Base-by-base conservation (phyloP, 1,140 invertebrate species). In the Bombus affinis region DNA sequence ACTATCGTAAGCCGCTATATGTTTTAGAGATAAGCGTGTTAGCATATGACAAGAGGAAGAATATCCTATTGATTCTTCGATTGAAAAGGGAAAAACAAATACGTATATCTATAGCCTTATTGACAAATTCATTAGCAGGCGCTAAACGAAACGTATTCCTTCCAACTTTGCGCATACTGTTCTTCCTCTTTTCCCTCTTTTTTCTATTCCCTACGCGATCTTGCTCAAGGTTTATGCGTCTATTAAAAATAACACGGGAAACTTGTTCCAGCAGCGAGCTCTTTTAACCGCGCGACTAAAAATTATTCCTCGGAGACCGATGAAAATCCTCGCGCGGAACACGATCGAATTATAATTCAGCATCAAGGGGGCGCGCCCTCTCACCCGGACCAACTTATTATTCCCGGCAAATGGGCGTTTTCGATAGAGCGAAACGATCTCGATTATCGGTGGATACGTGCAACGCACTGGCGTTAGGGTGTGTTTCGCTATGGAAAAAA, bases 341-440 rank as follows among this genome's bases (percentile, higher is more conserved):
- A 59, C 37, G 6, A 71, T 75, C 59, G 44, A 81, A 85, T 81
- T 85, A 81, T 85, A 85, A 81, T 81, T 70, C 37, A 44, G 66
- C 71, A 22, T 57, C 15, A 70, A 81, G 71, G 84, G 79, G 8
- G 59, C 44, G 71, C 71, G 8, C 71, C 70, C 59, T 85, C 72
- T 44, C 57, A 28, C 22, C 9, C 35, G 53, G 4, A n/a, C 28
- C 53, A 73, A 70, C 82, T 85, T 74, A 85, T 85, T 85, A 85
- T 85, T 74, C 81, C 85, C 66, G 71, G 53, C 66, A 83, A 81
- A 86, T 71, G 81, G 81, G 66, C 73, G 85, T 86, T 86, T 83
- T 86, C 85, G 85, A 83, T 74, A 66, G 83, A 81, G 70, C 86
- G 78, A 78, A 89, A 87, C 74, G 78, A 87, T 89, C 72, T 79